Conservation (phyloP, 2,888 invertebrate genomes). For the Pachymerium ferrugineum region DNA sequence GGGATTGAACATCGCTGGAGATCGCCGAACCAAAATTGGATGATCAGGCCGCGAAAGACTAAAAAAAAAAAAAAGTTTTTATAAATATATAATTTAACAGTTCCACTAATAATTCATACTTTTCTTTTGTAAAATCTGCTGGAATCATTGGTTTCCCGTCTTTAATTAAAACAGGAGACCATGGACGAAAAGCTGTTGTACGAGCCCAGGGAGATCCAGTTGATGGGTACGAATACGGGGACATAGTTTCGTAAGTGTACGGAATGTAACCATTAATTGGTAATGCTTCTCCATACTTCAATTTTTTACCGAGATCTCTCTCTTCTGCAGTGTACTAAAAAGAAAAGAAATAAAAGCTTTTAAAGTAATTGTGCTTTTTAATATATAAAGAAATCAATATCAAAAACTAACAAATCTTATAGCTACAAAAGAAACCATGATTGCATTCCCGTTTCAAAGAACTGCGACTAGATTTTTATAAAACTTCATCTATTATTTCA, state of each 20-base stretch:
- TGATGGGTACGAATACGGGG: slow-evolving; percentile 31
- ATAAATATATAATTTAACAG: too few relatives aligned
- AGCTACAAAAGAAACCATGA: too few relatives aligned
- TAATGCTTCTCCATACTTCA: slow-evolving; percentile 30
- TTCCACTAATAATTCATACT: not conserved
- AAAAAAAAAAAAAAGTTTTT: not conserved
- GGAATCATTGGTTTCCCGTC: slow-evolving; percentile 35
- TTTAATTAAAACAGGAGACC: slow-evolving; percentile 34
- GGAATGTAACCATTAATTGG: slow-evolving; percentile 17
- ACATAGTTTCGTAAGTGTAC: slow-evolving; percentile 34
- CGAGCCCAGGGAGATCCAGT: slow-evolving; percentile 24
- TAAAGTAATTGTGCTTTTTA: too few relatives aligned
- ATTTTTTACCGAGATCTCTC: slow-evolving; percentile 32
- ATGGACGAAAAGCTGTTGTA: slow-evolving; percentile 35
- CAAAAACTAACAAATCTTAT: too few relatives aligned
- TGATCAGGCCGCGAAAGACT: slow-evolving; percentile 44
- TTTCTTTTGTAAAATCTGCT: not conserved
- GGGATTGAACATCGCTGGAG: slow-evolving; percentile 78
- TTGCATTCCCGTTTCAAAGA: too few relatives aligned
- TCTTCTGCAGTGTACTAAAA: slow-evolving; percentile 33
- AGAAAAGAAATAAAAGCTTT: not conserved
- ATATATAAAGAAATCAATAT: too few relatives aligned
- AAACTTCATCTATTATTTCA: too few relatives aligned
- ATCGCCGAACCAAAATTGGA: slow-evolving; percentile 59
- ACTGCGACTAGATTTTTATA: too few relatives aligned